Base-by-base conservation (phyloP, 92 coral and sea anemone species). In the Umimayanthus chanpuru region DNA sequence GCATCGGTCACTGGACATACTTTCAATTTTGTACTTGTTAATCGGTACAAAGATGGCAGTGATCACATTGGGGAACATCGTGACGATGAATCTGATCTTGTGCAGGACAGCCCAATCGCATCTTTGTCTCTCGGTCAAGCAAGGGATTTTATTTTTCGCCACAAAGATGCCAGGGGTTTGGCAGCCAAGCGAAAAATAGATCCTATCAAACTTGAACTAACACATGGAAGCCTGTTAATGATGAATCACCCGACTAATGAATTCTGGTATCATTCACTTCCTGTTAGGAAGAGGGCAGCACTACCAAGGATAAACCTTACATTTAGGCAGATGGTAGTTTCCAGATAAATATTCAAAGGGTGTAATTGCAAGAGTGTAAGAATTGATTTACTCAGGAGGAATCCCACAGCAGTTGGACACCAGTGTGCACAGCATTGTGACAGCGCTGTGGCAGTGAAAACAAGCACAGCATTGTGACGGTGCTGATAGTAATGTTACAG, bases 21-120 rank as follows among this genome's bases (percentile, higher is more conserved):
- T 43, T 94, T 94, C 70, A 94, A 94, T 82, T 94, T 94, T 91
- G 98, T 94, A 28, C 94, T 94, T 72, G 94, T 94, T 41, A 94
- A 94, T 85, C 92, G 98, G 15, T 94, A 94, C 79, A 93, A 94
- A 25, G 98, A 94, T 76, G 98, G 98, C 9, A 88, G 75, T 75
- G 98, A 94, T 88, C 96, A 94, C 76, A 94, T 94, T 71, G 98
- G 98, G 20, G 98, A 94, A 44, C 98, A 94, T 82, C 89, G 94
- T 77, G 98, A 94, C 84, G 96, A 94, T 29, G 98, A 94, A 26
- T 76, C 77, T 61, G 96, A 93, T 72, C 92, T 94, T 47, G 91
- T 91, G n/a, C 64, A 58, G 25, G 82, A 79, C 55, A 92, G 94
- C 74, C 89, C 94, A 23, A 94, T 94, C 53, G 98, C 98, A 23